Percentiles rank a stretch among this genome's conserved stretches.
phyloP scores from a whole-genome alignment of 2,888 invertebrate species.

The Orgyia antiqua region DNA sequence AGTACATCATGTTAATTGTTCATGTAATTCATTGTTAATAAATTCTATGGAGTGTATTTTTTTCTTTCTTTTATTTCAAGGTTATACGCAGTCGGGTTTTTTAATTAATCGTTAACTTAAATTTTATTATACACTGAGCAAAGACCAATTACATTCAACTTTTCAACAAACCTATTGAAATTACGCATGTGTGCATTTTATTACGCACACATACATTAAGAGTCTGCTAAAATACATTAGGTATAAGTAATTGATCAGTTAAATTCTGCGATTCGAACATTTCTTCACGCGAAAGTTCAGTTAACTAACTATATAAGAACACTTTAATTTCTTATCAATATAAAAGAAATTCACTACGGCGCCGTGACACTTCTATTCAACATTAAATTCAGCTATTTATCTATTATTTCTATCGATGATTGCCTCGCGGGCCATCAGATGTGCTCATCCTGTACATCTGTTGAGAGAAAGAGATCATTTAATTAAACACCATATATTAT shows the following conservation, averaged over 20 bases:
- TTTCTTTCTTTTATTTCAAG: too few species aligned
- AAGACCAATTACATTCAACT: slow-evolving; percentile 41
- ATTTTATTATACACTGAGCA: slow-evolving; percentile 39
- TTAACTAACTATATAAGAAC: slow-evolving; percentile 66
- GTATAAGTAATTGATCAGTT: slow-evolving; percentile 17
- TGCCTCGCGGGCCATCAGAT: slow-evolving; percentile 76
- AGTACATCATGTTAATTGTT: too few species aligned
- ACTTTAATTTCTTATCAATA: slow-evolving; percentile 65
- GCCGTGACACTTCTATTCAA: slow-evolving; percentile 33
- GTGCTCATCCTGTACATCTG: slow-evolving; percentile 87
- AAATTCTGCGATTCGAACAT: slow-evolving; percentile 16
- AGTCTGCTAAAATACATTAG: too few species aligned
- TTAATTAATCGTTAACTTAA: too few species aligned
- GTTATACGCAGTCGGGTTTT: too few species aligned
- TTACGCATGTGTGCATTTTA: slow-evolving; percentile 19
- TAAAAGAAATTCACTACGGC: slow-evolving; percentile 39
- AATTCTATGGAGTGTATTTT: too few species aligned
- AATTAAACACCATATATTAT: slow-evolving; percentile 23
- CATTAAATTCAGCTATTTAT: slow-evolving; percentile 32
- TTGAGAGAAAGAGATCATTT: slow-evolving; percentile 79
- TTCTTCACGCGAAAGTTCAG: slow-evolving; percentile 24
- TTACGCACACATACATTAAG: slow-evolving; percentile 22
- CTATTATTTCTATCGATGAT: slow-evolving; percentile 40
- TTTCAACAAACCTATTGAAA: slow-evolving; percentile 32
- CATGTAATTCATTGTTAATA: too few species aligned